Evolutionary conservation across 2,888 invertebrate species (phyloP).

Genomic region (Phaedon cochleariae): DNA sequence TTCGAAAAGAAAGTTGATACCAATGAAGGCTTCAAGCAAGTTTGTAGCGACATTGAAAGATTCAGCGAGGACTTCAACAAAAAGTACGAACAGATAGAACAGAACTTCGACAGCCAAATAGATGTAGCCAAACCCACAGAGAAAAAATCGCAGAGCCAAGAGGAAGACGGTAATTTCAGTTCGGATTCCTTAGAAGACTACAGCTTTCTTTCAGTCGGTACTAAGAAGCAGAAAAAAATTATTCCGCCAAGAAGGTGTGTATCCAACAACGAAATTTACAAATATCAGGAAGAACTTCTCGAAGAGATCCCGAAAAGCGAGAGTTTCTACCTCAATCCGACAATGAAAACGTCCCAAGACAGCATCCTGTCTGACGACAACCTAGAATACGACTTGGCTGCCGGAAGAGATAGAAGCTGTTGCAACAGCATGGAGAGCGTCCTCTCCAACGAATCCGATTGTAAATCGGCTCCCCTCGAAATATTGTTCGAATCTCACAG

Average conservation of each 20-base stretch:
- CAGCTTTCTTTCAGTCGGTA: slow-evolving; percentile 60
- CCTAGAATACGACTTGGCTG: slow-evolving; percentile 48
- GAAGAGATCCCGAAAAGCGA: slow-evolving; percentile 71
- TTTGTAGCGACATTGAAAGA: slow-evolving; percentile 60
- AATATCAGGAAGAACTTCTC: slow-evolving; percentile 51
- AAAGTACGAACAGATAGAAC: slow-evolving; percentile 56
- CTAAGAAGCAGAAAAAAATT: slow-evolving; percentile 59
- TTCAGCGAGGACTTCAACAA: slow-evolving; percentile 58
- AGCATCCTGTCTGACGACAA: slow-evolving; percentile 77
- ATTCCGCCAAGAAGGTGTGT: slow-evolving; percentile 72
- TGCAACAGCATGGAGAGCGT: slow-evolving; percentile 84
- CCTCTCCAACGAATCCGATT: slow-evolving; percentile 80
- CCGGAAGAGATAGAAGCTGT: slow-evolving; percentile 68
- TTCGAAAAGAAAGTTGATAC: slow-evolving; percentile 64
- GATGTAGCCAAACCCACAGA: slow-evolving; percentile 28
- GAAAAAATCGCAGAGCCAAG: slow-evolving; percentile 53
- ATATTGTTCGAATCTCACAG: slow-evolving; percentile 66
- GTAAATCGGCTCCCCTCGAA: slow-evolving; percentile 81
- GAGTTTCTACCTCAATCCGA: slow-evolving; percentile 81
- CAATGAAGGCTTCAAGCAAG: slow-evolving; percentile 55
- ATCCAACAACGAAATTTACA: slow-evolving; percentile 81
- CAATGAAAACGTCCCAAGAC: slow-evolving; percentile 77
- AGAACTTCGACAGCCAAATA: slow-evolving; percentile 44
- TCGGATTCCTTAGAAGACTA: slow-evolving; percentile 82
- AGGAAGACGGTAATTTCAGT: slow-evolving; percentile 78